Percentiles rank a stretch among this genome's conserved stretches.
Evolutionary conservation across 2,888 invertebrate genomes (phyloP).

Genomic region (Himalopsyche japonica): DNA sequence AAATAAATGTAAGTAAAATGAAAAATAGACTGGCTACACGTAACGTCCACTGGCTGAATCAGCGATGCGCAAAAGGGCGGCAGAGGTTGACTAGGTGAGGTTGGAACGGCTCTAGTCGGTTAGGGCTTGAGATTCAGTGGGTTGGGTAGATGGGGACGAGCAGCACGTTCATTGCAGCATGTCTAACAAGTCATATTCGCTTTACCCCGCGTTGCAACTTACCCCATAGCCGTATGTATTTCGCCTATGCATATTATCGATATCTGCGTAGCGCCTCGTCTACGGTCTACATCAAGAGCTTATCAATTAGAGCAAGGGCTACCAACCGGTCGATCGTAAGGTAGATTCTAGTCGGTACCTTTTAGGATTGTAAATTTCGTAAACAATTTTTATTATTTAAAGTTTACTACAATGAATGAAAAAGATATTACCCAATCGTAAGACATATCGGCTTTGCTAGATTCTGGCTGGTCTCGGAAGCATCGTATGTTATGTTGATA

Average conservation of each 20-base stretch:
- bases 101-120: not conserved
- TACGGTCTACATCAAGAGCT: not conserved
- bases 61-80: not conserved
- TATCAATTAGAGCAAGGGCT: not conserved
- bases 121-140: not conserved
- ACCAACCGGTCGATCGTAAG: too few species aligned
- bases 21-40: not conserved
- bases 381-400: too few species aligned
- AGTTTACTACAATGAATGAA: too few species aligned
- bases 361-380: too few species aligned
- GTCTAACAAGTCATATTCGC: constrained; percentile 11
- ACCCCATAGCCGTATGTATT: not conserved
- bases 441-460: too few species aligned
- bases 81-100: not conserved
- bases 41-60: not conserved
- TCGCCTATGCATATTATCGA: not conserved
- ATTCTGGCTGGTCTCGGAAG: too few species aligned
- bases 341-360: too few species aligned
- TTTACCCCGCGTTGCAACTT: not conserved
- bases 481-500: too few species aligned
- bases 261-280: not conserved
- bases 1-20: too few species aligned
- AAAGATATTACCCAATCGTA: too few species aligned
- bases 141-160: not conserved
- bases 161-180: constrained; percentile 9